These are phyloP conservation scores for Zhengitettix transpicula DNA, from an alignment of 2,888 invertebrate species.

Conservation along the genomic window DNA sequence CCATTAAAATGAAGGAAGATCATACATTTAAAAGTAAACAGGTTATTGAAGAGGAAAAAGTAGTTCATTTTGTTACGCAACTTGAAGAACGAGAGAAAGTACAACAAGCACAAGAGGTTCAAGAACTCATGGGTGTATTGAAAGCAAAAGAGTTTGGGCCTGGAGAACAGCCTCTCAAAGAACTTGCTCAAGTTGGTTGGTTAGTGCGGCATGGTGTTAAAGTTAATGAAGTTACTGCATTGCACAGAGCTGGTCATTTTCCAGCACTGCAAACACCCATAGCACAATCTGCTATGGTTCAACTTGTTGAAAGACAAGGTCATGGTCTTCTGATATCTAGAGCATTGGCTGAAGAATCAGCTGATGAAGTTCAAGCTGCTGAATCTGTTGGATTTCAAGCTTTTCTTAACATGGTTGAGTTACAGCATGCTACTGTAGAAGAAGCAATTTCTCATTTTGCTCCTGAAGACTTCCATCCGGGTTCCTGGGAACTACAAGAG, in stretches of 20 bases:
- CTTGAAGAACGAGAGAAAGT: constrained; percentile 32
- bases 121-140: constrained; percentile 54
- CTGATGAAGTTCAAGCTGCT: constrained; percentile 58
- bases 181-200: constrained; percentile 68
- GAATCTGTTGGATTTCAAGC: constrained; percentile 72
- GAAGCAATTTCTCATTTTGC: constrained; percentile 68
- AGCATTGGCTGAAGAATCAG: constrained; percentile 63
- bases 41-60: constrained; percentile 27
- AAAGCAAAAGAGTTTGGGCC: constrained; percentile 65
- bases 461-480: constrained; percentile 67
- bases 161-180: constrained; percentile 59
- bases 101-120: constrained; percentile 33
- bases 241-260: constrained; percentile 64
- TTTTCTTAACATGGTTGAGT: constrained; percentile 70
- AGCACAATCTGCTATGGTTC: constrained; percentile 70
- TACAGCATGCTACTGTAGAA: constrained; percentile 63
- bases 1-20: constrained; percentile 29
- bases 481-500: constrained; percentile 63
- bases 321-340: constrained; percentile 65
- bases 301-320: constrained; percentile 68
- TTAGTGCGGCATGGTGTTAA: constrained; percentile 58
- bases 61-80: constrained; percentile 37
- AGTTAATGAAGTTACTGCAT: constrained; percentile 55
- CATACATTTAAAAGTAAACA: constrained; percentile 11
- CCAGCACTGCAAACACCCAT: constrained; percentile 63